Base-by-base conservation (phyloP, 2,888 invertebrate genomes). In the Malthinus flaveolus region DNA sequence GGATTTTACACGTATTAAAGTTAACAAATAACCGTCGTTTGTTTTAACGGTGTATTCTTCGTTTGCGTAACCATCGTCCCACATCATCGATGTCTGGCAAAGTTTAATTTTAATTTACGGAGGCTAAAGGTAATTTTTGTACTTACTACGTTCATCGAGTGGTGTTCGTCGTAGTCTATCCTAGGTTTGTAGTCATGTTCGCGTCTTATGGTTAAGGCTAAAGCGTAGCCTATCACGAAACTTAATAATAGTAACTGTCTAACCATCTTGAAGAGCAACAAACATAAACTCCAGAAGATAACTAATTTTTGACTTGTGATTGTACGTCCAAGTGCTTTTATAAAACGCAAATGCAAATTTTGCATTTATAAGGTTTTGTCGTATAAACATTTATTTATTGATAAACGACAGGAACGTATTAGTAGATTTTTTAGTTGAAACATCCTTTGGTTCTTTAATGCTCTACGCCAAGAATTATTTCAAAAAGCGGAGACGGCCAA, bases 41-140 rank as follows among this genome's bases (percentile, higher is more conserved):
- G 80, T 80, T 73, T 76, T 74, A 49, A 79, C 70, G n/a, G 76
- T 72, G 63, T 78, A 77, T 8, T 72, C 75, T 59, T 80, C 77
- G 0, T 75, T 71, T 46, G 69, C 69, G 61, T 80, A 80, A 59
- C 77, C 77, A 61, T 78, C 74, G 50, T 65, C 66, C 49, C 61
- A 56, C 49, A 79, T 78, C 44, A 79, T 63, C 66, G 78, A 76
- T 56, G 75, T 74, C 80, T 80, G 64, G 10, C 47, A 35, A 42
- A 1, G n/a, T 23, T 23, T 23, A 3, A 23, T 23, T 2, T 23
- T 23, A 23, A 5, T 23, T 3, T 23, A 5, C 5, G 23, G 5
- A 5, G 23, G 23, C 5, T 3, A 23, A 23, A 23, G 5, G 23
- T 23, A 23, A 3, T 23, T 23, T 23, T 23, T 23, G 2, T 23